These are phyloP conservation scores for Drosophila carrolli DNA, from an alignment of 1,140 invertebrate genomes.

Conservation along the genomic window DNA sequence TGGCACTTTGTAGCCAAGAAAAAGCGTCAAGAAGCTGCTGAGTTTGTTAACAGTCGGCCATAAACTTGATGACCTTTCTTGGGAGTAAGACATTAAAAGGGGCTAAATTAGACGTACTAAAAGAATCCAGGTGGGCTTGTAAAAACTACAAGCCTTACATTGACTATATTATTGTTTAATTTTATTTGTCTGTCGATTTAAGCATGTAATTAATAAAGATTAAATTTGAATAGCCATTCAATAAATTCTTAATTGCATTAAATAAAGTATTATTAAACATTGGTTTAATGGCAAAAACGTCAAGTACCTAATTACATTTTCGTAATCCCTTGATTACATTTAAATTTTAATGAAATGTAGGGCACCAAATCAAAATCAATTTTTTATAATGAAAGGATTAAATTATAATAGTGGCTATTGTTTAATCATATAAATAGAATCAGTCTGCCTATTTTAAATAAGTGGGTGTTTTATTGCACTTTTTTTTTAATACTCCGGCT, in stretches of 20 bases:
- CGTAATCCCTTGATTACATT: slow-evolving; percentile 6
- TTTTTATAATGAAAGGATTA: not conserved
- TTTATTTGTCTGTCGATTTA: not conserved
- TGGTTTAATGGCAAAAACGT: not conserved
- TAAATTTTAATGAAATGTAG: slow-evolving; percentile 7
- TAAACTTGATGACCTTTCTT: slow-evolving; percentile 25
- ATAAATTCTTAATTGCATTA: not conserved
- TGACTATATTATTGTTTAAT: not conserved
- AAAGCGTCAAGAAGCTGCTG: slow-evolving; percentile 15
- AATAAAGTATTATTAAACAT: slow-evolving; percentile 1
- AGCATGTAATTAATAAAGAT: not conserved
- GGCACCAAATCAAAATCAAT: not conserved
- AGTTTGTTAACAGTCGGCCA: slow-evolving; percentile 11
- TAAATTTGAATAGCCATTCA: not conserved
- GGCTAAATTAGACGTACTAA: slow-evolving; percentile 12
- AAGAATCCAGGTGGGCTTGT: not conserved
- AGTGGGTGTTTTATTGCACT: not conserved
- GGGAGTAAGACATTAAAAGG: slow-evolving; percentile 21
- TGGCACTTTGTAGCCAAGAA: slow-evolving; percentile 26
- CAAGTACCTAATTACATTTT: not conserved
- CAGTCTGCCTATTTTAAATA: not conserved
- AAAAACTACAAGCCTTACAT: not conserved
- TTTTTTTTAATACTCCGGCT: not conserved
- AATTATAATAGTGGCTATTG: not conserved
- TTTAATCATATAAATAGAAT: not conserved